These are phyloP conservation scores for Motacilla alba DNA, from an alignment of 2,113 vertebrate genomes.

Conservation along the genomic window DNA sequence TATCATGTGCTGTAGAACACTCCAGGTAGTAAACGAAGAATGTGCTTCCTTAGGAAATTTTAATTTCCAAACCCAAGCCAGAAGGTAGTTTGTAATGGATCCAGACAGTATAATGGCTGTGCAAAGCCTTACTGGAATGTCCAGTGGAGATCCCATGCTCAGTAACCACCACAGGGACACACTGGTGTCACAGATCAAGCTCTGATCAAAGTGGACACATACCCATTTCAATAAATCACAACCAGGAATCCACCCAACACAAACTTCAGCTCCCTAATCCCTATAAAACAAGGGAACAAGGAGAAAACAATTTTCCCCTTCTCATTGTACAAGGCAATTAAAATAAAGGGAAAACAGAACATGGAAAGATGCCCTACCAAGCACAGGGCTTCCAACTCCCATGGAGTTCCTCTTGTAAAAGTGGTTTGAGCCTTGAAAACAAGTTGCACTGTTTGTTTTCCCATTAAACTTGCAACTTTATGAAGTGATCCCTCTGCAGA, in stretches of 20 bases:
- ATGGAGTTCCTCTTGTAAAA: accelerated
- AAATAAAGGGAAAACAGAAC: background rate
- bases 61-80: background rate
- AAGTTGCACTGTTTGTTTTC: background rate
- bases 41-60: background rate
- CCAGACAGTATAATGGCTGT: background rate
- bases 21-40: background rate
- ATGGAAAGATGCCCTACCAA: background rate
- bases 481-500: background rate
- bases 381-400: accelerated
- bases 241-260: background rate
- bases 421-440: background rate
- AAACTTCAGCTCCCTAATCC: background rate
- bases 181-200: background rate
- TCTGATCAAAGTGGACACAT: accelerated
- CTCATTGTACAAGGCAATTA: background rate
- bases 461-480: background rate
- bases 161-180: background rate
- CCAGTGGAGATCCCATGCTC: background rate
- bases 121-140: background rate
- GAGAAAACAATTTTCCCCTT: background rate
- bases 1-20: accelerated
- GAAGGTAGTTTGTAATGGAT: background rate
- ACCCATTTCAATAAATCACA: background rate
- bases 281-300: background rate